Percentiles rank a stretch among this genome's conserved stretches.
Evolutionary conservation across 1,140 invertebrate genomes (phyloP).

Genomic region (Conopomorpha cramerella): DNA sequence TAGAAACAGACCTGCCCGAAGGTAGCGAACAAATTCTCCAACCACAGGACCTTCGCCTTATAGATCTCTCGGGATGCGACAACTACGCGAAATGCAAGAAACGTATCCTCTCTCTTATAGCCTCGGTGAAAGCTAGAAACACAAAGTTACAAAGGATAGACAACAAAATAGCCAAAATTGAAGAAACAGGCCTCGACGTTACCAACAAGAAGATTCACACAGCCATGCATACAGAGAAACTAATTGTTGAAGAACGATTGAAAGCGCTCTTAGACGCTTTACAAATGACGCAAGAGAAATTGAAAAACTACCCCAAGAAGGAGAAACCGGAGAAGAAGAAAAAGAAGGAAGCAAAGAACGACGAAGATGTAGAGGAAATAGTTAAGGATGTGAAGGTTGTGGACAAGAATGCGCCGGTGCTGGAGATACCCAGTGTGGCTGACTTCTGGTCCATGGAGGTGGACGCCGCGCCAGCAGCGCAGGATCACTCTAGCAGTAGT

Average conservation of each 20-base stretch:
- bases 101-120: slow-evolving; percentile 19
- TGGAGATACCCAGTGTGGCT: slow-evolving; percentile 40
- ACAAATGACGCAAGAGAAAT: slow-evolving; percentile 1
- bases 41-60: slow-evolving; percentile 21
- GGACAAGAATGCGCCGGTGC: slow-evolving; percentile 12
- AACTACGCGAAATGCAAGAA: slow-evolving; percentile 25
- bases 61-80: slow-evolving; percentile 28
- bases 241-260: slow-evolving; percentile 19
- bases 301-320: not conserved
- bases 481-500: slow-evolving; percentile 35
- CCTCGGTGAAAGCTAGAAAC: slow-evolving; percentile 19
- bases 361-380: slow-evolving; percentile 8
- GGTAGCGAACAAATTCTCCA: slow-evolving; percentile 18
- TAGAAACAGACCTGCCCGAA: slow-evolving; percentile 33
- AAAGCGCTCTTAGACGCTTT: slow-evolving; percentile 18
- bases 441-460: slow-evolving; percentile 42
- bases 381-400: slow-evolving; percentile 1
- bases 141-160: slow-evolving; percentile 19
- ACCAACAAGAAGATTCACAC: slow-evolving; percentile 35
- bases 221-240: slow-evolving; percentile 30
- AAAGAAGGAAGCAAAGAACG: slow-evolving; percentile 13
- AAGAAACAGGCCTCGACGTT: slow-evolving; percentile 24
- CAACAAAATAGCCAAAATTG: slow-evolving; percentile 21
- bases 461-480: slow-evolving; percentile 11
- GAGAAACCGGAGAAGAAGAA: slow-evolving; percentile 6